Evolutionary conservation across 1,140 invertebrate species (phyloP).

Genomic region (Platyscapa corneri): DNA sequence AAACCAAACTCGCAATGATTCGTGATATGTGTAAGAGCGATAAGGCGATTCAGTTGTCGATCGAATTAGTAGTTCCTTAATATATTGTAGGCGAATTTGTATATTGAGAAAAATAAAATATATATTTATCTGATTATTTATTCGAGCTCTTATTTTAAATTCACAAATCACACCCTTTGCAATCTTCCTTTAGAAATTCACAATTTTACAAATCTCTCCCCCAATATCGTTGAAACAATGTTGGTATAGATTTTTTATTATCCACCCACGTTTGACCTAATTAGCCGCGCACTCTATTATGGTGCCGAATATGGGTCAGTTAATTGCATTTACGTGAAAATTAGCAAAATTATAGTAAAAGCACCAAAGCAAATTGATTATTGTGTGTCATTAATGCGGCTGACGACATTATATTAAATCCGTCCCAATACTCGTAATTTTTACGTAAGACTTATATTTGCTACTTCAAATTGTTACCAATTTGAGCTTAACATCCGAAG

Average conservation of each 20-base stretch:
- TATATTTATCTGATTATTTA: slow-evolving; percentile 64
- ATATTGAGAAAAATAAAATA: slow-evolving; percentile 68
- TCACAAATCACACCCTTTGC: too few relatives aligned
- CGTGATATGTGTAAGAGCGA: slow-evolving; percentile 68
- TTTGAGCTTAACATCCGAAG: too few relatives aligned
- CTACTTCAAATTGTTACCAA: too few relatives aligned
- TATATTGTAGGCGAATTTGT: slow-evolving; percentile 69
- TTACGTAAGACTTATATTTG: too few relatives aligned
- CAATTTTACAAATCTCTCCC: background rate
- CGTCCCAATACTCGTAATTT: too few relatives aligned
- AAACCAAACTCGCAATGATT: slow-evolving; percentile 70
- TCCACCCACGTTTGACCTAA: background rate
- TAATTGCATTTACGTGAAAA: too few relatives aligned
- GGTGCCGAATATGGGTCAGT: background rate
- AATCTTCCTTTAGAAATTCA: too few relatives aligned
- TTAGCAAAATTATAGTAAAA: too few relatives aligned
- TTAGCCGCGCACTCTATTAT: background rate
- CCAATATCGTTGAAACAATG: background rate
- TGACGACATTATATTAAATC: background rate
- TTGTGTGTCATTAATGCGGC: background rate
- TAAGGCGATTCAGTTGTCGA: slow-evolving; percentile 65
- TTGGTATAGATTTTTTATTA: background rate
- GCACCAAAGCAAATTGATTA: background rate
- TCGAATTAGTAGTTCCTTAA: slow-evolving; percentile 68
- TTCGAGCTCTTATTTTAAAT: background rate